phyloP scores from a whole-genome alignment of 2,888 invertebrate genomes.

The Macrophya alboannulata region DNA sequence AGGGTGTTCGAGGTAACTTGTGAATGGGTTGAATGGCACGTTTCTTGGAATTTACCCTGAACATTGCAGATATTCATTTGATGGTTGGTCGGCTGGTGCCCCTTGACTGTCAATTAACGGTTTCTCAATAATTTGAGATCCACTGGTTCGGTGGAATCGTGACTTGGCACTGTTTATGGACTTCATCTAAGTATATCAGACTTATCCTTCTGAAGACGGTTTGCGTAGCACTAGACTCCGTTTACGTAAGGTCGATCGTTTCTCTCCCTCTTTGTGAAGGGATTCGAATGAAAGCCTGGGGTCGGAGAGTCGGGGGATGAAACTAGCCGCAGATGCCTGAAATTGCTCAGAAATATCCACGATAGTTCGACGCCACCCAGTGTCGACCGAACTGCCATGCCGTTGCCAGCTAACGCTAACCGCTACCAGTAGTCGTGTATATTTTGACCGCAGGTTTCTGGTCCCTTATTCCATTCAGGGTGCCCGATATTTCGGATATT shows the following conservation, averaged over 20 bases:
- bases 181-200: conserved; percentile 32
- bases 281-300: conserved; percentile 45
- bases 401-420: neutral
- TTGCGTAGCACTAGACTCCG: conserved; percentile 43
- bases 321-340: conserved; percentile 31
- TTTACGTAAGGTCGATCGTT: conserved; percentile 39
- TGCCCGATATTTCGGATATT: conserved; percentile 22
- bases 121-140: neutral
- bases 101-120: neutral
- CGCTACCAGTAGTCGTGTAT: conserved; percentile 28
- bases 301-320: conserved; percentile 8
- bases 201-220: conserved; percentile 24
- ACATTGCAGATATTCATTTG: conserved; percentile 11
- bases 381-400: neutral
- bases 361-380: conserved; percentile 37
- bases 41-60: neutral
- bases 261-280: conserved; percentile 20
- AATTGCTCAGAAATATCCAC: conserved; percentile 46
- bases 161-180: conserved; percentile 29
- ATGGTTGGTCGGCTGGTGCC: neutral
- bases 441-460: conserved; percentile 32
- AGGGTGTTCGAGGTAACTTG: neutral
- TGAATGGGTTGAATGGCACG: neutral
- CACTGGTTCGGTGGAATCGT: neutral
- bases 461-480: neutral